Percentiles rank a stretch among this genome's conserved stretches.
Evolutionary conservation across 2,888 invertebrate genomes (phyloP).

Genomic region (Neria commutata): DNA sequence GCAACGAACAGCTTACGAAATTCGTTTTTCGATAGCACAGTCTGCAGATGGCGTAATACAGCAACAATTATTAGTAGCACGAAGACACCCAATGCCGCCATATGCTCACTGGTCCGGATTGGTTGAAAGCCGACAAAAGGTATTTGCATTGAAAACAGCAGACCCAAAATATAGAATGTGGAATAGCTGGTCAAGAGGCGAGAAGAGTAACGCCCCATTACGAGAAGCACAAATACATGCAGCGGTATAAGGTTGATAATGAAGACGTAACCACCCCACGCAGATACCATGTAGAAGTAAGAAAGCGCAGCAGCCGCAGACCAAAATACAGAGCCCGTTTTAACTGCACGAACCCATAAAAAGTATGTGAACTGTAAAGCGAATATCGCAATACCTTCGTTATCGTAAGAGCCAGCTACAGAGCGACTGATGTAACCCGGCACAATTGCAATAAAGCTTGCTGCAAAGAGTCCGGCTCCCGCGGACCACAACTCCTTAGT

Average conservation of each 20-base stretch:
- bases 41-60: conserved; percentile 83
- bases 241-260: conserved; percentile 99
- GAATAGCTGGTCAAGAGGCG: conserved; percentile 94
- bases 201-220: conserved; percentile 95
- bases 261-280: conserved; percentile 99
- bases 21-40: conserved; percentile 84
- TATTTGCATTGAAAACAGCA: conserved; percentile 96
- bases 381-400: conserved; percentile 99
- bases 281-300: conserved; percentile 99
- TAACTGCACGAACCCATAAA: conserved; percentile 97
- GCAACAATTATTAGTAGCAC: conserved; percentile 90
- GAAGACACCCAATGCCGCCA: conserved; percentile 99
- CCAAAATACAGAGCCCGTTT: conserved; percentile 98
- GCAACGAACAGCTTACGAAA: conserved; percentile 86
- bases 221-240: conserved; percentile 90
- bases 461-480: conserved; percentile 96
- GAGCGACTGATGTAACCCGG: conserved; percentile 99
- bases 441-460: conserved; percentile 98
- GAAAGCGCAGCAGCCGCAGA: conserved; percentile 91
- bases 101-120: conserved; percentile 97
- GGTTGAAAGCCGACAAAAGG: conserved; percentile 98
- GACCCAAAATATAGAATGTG: conserved; percentile 94
- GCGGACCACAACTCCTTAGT: conserved; percentile 98
- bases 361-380: conserved; percentile 98
- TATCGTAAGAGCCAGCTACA: conserved; percentile 99